These are phyloP conservation scores for Gadus macrocephalus DNA, from an alignment of 2,113 vertebrate species.

Conservation along the genomic window DNA sequence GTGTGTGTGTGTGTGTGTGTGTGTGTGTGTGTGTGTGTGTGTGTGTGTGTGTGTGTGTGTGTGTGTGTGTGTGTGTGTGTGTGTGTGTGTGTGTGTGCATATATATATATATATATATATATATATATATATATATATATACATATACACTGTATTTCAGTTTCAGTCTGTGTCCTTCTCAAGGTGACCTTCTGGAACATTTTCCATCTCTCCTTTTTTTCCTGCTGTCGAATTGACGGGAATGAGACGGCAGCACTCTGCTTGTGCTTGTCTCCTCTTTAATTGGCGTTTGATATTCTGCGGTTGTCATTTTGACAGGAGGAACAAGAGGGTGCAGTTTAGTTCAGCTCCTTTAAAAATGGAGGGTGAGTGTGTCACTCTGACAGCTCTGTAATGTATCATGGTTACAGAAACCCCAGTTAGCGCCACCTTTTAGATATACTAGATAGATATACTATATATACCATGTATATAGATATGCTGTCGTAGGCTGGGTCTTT, in stretches of 20 bases:
- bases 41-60: no score
- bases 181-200: constrained; percentile 42
- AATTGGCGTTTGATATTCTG: constrained; percentile 72
- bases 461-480: no score
- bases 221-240: constrained; percentile 48
- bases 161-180: constrained; percentile 16
- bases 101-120: no score
- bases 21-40: no score
- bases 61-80: no score
- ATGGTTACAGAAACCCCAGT: constrained; percentile 56
- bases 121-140: no score
- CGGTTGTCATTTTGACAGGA: constrained; percentile 61
- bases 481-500: no score
- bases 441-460: no score
- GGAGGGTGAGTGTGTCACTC: constrained; percentile 37
- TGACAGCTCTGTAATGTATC: constrained; percentile 68
- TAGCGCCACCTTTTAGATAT: constrained; percentile 32
- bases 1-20: no score
- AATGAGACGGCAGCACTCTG: constrained; percentile 66
- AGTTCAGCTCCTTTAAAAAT: constrained; percentile 40
- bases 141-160: no score
- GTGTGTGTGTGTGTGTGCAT: no score
- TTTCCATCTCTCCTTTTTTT: constrained; percentile 16
- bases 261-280: constrained; percentile 56
- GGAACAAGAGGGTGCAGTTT: constrained; percentile 62